A percentile compares a stretch with the other conserved stretches of the same genome.
phyloP scores from a whole-genome alignment of 1,140 invertebrate species.

The Cydia pomonella region DNA sequence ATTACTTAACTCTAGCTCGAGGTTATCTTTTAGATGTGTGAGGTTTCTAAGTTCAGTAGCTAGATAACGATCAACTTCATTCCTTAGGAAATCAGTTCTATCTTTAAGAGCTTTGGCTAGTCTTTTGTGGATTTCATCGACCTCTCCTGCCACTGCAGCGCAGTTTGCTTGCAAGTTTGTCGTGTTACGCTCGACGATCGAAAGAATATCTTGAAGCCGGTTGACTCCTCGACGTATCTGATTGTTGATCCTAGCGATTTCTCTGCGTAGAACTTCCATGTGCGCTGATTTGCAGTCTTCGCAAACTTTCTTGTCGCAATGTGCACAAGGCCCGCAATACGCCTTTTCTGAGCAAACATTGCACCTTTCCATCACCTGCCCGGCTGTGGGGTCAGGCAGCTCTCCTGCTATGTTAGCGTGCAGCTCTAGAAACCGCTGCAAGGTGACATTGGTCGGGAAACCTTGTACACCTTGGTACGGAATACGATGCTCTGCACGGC shows the following conservation, averaged over 20 bases:
- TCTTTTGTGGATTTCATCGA: slow-evolving; percentile 94
- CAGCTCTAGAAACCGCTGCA: slow-evolving; percentile 96
- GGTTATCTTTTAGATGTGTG: slow-evolving; percentile 93
- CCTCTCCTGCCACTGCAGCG: slow-evolving; percentile 92
- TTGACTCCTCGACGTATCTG: slow-evolving; percentile 93
- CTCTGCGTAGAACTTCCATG: slow-evolving; percentile 96
- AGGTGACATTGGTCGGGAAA: slow-evolving; percentile 97
- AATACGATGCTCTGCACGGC: slow-evolving; percentile 97
- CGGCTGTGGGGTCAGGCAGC: slow-evolving; percentile 91
- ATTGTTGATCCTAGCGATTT: slow-evolving; percentile 96
- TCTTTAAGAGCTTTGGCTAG: slow-evolving; percentile 95
- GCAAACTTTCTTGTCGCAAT: slow-evolving; percentile 97
- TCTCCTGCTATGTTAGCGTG: slow-evolving; percentile 97
- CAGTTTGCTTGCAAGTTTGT: slow-evolving; percentile 92
- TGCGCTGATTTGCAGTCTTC: slow-evolving; percentile 95
- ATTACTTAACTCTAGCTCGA: slow-evolving; percentile 95
- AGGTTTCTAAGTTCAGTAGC: slow-evolving; percentile 91
- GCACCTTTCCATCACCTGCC: slow-evolving; percentile 91
- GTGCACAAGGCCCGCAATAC: slow-evolving; percentile 92
- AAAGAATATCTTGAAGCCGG: slow-evolving; percentile 91
- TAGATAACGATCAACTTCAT: slow-evolving; percentile 94
- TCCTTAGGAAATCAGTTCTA: slow-evolving; percentile 92
- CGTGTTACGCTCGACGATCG: slow-evolving; percentile 92
- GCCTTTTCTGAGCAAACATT: slow-evolving; percentile 97
- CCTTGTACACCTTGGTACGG: slow-evolving; percentile 97